Conservation (phyloP, 2,797 vertebrate species). For the Crocidura indochinensis region DNA sequence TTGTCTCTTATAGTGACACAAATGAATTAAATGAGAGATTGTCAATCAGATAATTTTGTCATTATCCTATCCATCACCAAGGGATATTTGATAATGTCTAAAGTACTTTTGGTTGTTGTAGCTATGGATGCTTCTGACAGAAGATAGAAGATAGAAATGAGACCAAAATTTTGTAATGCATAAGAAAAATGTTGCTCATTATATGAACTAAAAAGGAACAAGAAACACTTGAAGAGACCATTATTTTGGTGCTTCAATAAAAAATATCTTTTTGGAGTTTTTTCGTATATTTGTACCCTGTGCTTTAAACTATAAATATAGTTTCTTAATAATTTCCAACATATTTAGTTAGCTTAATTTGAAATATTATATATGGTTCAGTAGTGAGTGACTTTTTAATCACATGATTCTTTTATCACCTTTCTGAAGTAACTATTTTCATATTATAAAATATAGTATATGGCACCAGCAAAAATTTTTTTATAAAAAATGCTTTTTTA, state of each 20-base stretch:
- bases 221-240: not conserved
- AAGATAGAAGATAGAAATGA: not conserved
- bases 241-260: constrained; percentile 22
- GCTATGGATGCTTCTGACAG: not conserved
- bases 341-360: not conserved
- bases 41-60: not conserved
- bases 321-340: not conserved
- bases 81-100: not conserved
- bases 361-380: not conserved
- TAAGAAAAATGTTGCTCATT: not conserved
- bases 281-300: constrained; percentile 3
- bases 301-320: not conserved
- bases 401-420: not conserved
- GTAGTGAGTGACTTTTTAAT: not conserved
- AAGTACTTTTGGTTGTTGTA: not conserved
- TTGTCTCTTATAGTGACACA: not conserved
- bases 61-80: fast-evolving
- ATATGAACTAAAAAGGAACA: not conserved
- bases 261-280: not conserved
- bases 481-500: not conserved
- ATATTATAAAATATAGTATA: not conserved
- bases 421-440: constrained; percentile 28
- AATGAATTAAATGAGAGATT: not conserved
- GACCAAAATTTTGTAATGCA: not conserved
- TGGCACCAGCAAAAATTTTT: not conserved